phyloP scores from a whole-genome alignment of 2,797 vertebrate genomes.

The Rhynchonycteris naso region DNA sequence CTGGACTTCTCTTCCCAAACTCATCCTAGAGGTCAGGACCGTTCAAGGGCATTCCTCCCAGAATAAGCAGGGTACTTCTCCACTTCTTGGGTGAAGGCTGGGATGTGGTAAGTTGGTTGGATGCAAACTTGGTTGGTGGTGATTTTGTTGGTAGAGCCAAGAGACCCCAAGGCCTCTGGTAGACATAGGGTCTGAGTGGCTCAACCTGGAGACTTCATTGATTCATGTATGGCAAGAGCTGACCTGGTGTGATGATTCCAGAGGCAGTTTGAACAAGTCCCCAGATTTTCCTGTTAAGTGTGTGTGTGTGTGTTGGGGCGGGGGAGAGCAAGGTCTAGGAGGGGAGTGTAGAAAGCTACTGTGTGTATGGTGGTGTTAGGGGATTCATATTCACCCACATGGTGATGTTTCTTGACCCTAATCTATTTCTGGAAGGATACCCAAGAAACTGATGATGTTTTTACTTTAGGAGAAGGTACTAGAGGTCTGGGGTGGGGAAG shows the following conservation, averaged over 20 bases:
- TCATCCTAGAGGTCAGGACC: neutral
- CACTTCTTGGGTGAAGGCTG: neutral
- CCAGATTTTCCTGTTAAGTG: neutral
- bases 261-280: neutral
- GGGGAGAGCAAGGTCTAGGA: neutral
- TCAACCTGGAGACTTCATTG: neutral
- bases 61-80: neutral
- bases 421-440: neutral
- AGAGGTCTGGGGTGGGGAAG: neutral
- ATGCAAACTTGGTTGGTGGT: neutral
- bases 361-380: neutral
- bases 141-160: neutral
- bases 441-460: neutral
- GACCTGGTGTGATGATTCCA: neutral
- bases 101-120: neutral
- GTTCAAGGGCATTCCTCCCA: neutral
- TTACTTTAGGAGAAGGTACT: constrained; percentile 11
- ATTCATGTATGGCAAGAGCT: neutral
- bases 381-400: neutral
- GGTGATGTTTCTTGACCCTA: neutral
- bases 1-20: neutral
- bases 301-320: neutral
- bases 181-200: neutral
- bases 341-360: neutral
- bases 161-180: neutral